These are phyloP conservation scores for Sarcophilus harrisii DNA, from an alignment of 2,797 vertebrate genomes.

Conservation along the genomic window DNA sequence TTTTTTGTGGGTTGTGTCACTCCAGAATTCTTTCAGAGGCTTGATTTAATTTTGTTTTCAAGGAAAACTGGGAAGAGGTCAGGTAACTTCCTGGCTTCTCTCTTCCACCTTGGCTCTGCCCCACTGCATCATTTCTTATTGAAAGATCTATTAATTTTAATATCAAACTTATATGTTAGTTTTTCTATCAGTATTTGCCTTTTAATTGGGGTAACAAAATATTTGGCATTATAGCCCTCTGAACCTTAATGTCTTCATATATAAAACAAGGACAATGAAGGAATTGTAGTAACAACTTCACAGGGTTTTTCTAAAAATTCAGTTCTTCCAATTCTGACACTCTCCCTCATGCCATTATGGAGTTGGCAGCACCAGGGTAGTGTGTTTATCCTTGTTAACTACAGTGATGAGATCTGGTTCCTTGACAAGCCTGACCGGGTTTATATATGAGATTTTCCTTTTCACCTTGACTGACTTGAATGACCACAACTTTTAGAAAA, in stretches of 20 bases:
- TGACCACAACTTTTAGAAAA: neutral
- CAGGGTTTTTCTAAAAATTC: neutral
- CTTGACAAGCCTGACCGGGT: neutral
- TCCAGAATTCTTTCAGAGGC: neutral
- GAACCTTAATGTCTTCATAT: neutral
- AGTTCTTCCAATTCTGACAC: neutral
- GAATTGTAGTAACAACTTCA: neutral
- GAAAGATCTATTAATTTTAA: neutral
- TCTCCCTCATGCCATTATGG: neutral
- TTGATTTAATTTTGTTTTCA: neutral
- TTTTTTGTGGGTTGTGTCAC: neutral
- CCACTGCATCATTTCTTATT: neutral
- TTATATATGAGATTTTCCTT: neutral
- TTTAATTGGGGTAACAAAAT: neutral
- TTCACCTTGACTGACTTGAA: neutral
- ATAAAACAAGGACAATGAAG: neutral
- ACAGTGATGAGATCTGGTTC: neutral
- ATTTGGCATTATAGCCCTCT: neutral
- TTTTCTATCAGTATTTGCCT: neutral
- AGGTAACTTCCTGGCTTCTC: neutral
- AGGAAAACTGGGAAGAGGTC: neutral
- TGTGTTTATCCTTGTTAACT: neutral
- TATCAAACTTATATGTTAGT: neutral
- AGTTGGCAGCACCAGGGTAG: neutral
- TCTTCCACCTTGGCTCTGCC: accelerated